Evolutionary conservation across 92 coral and sea anemone species (phyloP), one percentile per base, ranked within the genome.

Genomic region (Hydrozoanthus gracilis): DNA sequence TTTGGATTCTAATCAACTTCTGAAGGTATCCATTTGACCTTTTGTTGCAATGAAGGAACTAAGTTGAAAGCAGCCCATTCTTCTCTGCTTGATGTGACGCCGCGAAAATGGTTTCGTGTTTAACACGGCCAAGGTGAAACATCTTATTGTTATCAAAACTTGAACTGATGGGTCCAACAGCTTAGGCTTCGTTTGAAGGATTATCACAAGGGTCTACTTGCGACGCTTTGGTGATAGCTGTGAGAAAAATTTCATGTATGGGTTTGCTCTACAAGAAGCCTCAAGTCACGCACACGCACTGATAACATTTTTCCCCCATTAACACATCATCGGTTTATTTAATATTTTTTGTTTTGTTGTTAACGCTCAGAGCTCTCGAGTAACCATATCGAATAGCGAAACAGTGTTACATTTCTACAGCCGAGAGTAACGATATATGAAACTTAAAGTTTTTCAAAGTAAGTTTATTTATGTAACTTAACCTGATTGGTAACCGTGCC

Each of bases 351-450:
- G 73, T 48, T 66, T 65, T 48, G 66, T 18, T 46, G 51, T 60
- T 47, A 78, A 46, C 2, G 35, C 68, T 62, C 39, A 45, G 17
- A 62, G 74, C 49, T 45, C 67, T 58, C 56, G 10, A 47, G 44
- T 65, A 80, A 80, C 85, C 85, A 80, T 49, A 80, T 80, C 66
- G 85, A 74, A 80, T 61, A 61, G 17, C 72, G 4, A 45, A 65
- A 47, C 58, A 27, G 12, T 27, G 66, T 80, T 44, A 65, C 54
- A 80, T 45, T 44, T 80, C 85, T 80, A 73, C 58, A 9, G 7
- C 61, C 64, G 74, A 66, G 85, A 80, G 74, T 15, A 80, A 17
- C 74, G 75, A 73, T 80, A 73, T 80, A 66, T 66, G 61, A 80
- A 80, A 64, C 73, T 18, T 78, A 4, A 18, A 13, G 74, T 80